Percentiles rank a stretch among this genome's conserved stretches.
These are phyloP conservation scores for Noctua pronuba DNA, from an alignment of 2,888 invertebrate genomes.

Conservation along the genomic window DNA sequence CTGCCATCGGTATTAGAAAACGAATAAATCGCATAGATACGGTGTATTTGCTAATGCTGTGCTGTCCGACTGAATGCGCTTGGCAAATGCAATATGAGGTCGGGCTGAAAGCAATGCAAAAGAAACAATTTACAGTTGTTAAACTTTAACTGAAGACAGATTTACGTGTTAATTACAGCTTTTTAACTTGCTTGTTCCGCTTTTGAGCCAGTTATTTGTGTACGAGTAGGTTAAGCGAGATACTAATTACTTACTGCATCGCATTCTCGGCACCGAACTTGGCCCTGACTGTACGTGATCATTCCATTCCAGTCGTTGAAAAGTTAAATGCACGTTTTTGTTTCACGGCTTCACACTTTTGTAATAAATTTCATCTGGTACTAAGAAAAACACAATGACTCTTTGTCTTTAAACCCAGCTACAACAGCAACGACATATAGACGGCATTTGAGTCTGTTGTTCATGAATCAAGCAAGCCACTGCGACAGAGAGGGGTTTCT, in stretches of 20 bases:
- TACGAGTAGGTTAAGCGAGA: slow-evolving; percentile 19
- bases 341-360: slow-evolving; percentile 16
- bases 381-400: not conserved
- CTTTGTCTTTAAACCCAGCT: not conserved
- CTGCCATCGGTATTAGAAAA: slow-evolving; percentile 86
- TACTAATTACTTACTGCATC: slow-evolving; percentile 8
- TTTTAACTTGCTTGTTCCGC: slow-evolving; percentile 23
- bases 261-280: slow-evolving; percentile 20
- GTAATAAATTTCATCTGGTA: slow-evolving; percentile 3
- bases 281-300: slow-evolving; percentile 30
- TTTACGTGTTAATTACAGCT: slow-evolving; percentile 39
- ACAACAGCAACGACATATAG: not conserved
- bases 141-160: slow-evolving; percentile 36
- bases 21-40: slow-evolving; percentile 85
- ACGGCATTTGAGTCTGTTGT: slow-evolving; percentile 31
- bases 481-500: not conserved
- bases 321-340: slow-evolving; percentile 24
- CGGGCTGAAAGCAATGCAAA: slow-evolving; percentile 55
- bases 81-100: slow-evolving; percentile 65
- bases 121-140: slow-evolving; percentile 52
- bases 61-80: slow-evolving; percentile 61
- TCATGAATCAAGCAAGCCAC: not conserved
- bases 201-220: slow-evolving; percentile 25
- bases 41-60: slow-evolving; percentile 79
- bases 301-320: slow-evolving; percentile 15